phyloP scores from a whole-genome alignment of 53 echinoderm and acorn worm species.

The Hippasteria phrygiana region DNA sequence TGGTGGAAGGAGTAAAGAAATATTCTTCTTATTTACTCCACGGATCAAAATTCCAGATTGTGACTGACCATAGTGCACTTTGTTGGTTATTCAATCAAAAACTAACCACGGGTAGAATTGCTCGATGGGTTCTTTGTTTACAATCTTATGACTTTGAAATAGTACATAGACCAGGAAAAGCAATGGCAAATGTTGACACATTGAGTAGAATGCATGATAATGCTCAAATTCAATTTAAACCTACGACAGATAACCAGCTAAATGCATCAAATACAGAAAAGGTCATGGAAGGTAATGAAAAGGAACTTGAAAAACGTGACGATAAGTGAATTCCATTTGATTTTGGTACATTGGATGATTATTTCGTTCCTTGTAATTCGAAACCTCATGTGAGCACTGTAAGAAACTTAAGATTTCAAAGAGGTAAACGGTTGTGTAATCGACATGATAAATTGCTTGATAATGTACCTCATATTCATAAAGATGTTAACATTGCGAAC shows the following conservation, averaged over 20 bases:
- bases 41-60: conserved; percentile 31
- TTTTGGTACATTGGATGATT: conserved; percentile 42
- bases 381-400: background rate
- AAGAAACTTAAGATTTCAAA: conserved; percentile 18
- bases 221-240: background rate
- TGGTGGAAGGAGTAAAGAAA: conserved; percentile 47
- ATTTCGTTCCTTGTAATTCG: conserved; percentile 23
- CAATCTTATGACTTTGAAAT: conserved; percentile 28
- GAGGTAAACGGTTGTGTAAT: conserved; percentile 10
- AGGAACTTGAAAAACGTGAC: too few relatives aligned
- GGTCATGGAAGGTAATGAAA: too few relatives aligned
- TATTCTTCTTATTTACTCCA: conserved; percentile 42
- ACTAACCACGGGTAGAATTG: conserved; percentile 34
- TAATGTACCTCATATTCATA: conserved; percentile 14
- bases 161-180: background rate
- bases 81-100: conserved; percentile 38
- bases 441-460: background rate
- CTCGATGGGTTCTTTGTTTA: background rate
- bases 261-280: too few relatives aligned
- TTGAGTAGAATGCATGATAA: conserved; percentile 16
- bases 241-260: too few relatives aligned
- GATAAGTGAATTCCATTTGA: conserved; percentile 32
- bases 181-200: conserved; percentile 11
- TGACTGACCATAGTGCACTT: conserved; percentile 42
- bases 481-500: background rate